Conservation (phyloP, 2,888 invertebrate genomes). For the Apodemia mormo region DNA sequence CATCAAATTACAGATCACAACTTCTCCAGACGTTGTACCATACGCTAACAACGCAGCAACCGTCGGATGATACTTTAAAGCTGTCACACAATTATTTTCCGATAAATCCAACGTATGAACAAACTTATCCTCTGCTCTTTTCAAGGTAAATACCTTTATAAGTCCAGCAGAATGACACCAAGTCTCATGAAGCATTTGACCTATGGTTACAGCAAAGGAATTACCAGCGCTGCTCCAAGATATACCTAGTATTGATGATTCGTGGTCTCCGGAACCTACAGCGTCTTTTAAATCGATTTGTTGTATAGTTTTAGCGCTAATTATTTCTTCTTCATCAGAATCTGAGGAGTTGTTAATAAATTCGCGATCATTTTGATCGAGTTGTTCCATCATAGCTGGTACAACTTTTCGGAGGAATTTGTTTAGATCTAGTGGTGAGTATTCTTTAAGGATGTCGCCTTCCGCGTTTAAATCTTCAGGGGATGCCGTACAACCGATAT, state of each 20-base stretch:
- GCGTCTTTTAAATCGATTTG: slow-evolving; percentile 53
- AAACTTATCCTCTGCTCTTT: slow-evolving; percentile 73
- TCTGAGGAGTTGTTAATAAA: slow-evolving; percentile 56
- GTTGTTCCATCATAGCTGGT: slow-evolving; percentile 62
- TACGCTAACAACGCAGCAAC: slow-evolving; percentile 62
- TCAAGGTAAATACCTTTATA: slow-evolving; percentile 58
- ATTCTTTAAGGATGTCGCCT: slow-evolving; percentile 50
- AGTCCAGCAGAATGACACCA: slow-evolving; percentile 68
- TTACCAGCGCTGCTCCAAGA: slow-evolving; percentile 67
- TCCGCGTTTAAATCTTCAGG: slow-evolving; percentile 53
- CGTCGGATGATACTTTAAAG: slow-evolving; percentile 58
- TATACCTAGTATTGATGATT: slow-evolving; percentile 52
- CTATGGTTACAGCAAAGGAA: slow-evolving; percentile 61
- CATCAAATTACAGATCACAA: slow-evolving; percentile 59
- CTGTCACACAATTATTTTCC: slow-evolving; percentile 65
- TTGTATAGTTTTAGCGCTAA: slow-evolving; percentile 57
- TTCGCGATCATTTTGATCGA: slow-evolving; percentile 56
- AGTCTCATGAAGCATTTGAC: slow-evolving; percentile 57
- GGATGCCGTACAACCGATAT: slow-evolving; percentile 50
- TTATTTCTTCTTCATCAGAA: slow-evolving; percentile 62
- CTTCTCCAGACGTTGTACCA: slow-evolving; percentile 63
- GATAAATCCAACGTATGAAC: slow-evolving; percentile 55
- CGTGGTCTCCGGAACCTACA: slow-evolving; percentile 57
- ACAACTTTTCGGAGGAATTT: slow-evolving; percentile 66
- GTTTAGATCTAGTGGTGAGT: slow-evolving; percentile 58